Base-by-base conservation (phyloP, 2,888 invertebrate species). In the Linnaemya tessellans region DNA sequence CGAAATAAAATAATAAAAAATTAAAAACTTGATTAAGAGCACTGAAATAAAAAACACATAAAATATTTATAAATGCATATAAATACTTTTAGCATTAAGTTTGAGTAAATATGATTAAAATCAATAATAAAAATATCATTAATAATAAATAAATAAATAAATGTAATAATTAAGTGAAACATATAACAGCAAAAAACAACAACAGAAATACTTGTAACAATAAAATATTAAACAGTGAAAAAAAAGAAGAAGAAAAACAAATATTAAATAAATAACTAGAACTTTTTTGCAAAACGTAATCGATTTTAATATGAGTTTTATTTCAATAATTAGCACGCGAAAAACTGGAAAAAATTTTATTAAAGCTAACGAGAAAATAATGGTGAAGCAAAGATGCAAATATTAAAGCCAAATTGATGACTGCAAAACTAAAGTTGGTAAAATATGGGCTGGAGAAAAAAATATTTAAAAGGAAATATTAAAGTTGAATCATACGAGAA, bases 261-360 rank as follows among this genome's bases (percentile, higher is more conserved):
- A 73, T 41, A 80, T 49, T 46, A 30, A 80, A 51, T 41, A 20
- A 64, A 79, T 25, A 56, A 38, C 3, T 58, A 51, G 15, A 65
- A 9, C 30, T 73, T 73, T 79, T 74, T 80, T 80, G 73, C 80
- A 80, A 80, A 80, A 73, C 64, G 1, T 62, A 68, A 18, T 22
- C 35, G n/a, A 41, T 10, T 58, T 22, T 43, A 56, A 49, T 67
- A 15, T n/a, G 79, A 20, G n/a, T 51, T 70, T 62, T 22, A 70
- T 79, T 18, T 25, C 18, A 15, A 9, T 35, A 11, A 62, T 49
- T n/a, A 51, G 41, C 43, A 30, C 9, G 8, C 22, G 10, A 18
- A 35, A 35, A 30, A n/a, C n/a, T n/a, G n/a, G n/a, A n/a, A n/a
- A n/a, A n/a, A n/a, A n/a, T 35, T 35, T 35, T 35, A 5, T 7